Conservation (phyloP, 2,113 vertebrate species). For the Equus przewalskii region DNA sequence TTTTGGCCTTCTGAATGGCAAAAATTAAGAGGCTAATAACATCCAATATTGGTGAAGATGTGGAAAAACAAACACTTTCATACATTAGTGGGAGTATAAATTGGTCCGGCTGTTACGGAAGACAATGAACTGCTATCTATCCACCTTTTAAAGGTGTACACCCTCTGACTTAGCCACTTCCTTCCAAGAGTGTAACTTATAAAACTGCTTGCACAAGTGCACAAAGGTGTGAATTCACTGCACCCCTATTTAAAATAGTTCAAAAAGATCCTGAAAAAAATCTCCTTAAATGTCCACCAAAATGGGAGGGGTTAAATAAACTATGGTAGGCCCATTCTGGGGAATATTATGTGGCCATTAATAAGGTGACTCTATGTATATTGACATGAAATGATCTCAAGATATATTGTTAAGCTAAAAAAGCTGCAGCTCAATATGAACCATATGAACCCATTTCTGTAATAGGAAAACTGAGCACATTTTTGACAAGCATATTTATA, state of each 20-base stretch:
- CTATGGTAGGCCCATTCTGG: background rate
- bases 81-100: background rate
- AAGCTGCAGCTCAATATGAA: background rate
- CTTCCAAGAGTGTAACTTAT: background rate
- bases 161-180: slow-evolving; percentile 5
- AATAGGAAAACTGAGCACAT: background rate
- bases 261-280: slow-evolving; percentile 5
- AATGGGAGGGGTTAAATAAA: slow-evolving; percentile 19
- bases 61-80: background rate
- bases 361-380: background rate
- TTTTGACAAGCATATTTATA: slow-evolving; percentile 32
- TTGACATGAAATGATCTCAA: background rate
- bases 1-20: background rate
- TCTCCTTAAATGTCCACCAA: background rate
- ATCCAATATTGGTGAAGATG: background rate
- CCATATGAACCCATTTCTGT: background rate
- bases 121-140: background rate
- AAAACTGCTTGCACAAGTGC: background rate
- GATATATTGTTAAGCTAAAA: background rate
- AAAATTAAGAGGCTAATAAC: background rate
- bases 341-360: background rate
- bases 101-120: background rate
- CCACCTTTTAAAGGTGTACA: background rate
- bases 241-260: background rate
- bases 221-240: background rate